Base-by-base conservation (phyloP, 2,797 vertebrate species). In the Cygnus olor region DNA sequence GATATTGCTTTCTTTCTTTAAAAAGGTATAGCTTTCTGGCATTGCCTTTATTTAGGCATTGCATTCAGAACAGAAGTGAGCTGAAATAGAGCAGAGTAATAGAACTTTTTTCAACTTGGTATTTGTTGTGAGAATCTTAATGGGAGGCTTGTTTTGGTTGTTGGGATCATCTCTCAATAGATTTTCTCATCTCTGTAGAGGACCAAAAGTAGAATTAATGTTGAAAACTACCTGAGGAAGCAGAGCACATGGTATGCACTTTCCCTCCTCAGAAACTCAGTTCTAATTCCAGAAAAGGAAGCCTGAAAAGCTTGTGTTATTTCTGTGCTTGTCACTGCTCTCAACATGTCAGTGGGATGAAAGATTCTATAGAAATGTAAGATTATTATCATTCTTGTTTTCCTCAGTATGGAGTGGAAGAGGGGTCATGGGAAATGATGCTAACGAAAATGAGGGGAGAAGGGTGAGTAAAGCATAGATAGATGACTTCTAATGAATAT, bases 371-470 rank as follows among this genome's bases (percentile, higher is more conserved):
- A 92, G 76, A 93, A 94, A 89, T 74, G 63, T 83, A 85, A 90
- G 36, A 85, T 90, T 96, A 80, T 88, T 88, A 93, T 90, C 83
- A 56, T 94, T 90, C 93, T 69, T 95, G 88, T 95, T 94, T 95
- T 94, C 73, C n/a, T 96, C 81, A 53, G 61, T 38, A 17, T 24
- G 44, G 44, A 90, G 57, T 70, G 63, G 63, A 91, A 93, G 95
- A 79, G 84, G 82, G 87, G 91, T 91, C 93, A 89, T 15, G 76
- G 61, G 38, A 71, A 86, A 88, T 68, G 65, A 90, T 54, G 44
- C 56, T 71, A 61, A 80, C 36, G 81, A 68, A 95, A 91, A 74
- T 81, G 85, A 83, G 76, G 77, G 70, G 57, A 92, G 88, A 90
- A 90, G 90, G 54, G 58, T 2, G 4, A 92, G 58, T 38, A 82